Base-by-base conservation (phyloP, 2,113 vertebrate genomes). In the Phrynosoma platyrhinos region DNA sequence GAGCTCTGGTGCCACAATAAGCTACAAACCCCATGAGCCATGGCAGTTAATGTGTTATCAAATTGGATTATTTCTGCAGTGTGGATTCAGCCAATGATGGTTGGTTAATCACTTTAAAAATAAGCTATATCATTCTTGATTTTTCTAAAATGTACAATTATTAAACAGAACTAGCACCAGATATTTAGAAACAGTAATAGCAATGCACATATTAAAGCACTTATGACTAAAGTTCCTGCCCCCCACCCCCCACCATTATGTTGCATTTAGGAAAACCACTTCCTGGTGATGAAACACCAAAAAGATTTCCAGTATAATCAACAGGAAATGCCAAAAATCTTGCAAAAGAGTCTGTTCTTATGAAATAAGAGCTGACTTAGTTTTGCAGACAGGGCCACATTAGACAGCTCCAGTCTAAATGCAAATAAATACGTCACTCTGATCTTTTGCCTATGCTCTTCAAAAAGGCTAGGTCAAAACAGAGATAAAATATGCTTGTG, bases 291-390 rank as follows among this genome's bases (percentile, higher is more conserved):
- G 55, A 71, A 76, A 87, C 76, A 74, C 1, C 18, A 79, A 5
- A 79, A 27, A 30, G 32, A 89, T 58, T 82, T 64, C 85, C 21
- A 90, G n/a, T 55, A 69, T 90, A 42, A 71, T 71, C 40, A 68
- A 87, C 32, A 91, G 52, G 68, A 90, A 52, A 88, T 89, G 40
- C 81, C 87, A 83, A 76, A 89, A 82, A 89, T 72, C 47, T n/a
- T 90, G 82, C 64, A 82, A 18, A 52, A 16, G 79, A 85, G 64
- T 85, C 82, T 86, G 3, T 78, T 93, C 79, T 88, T 92, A 87
- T 74, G 81, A 84, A 84, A 47, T 64, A 85, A 40, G 42, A 72
- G 6, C 79, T 9, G 79, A 40, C 69, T 27, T 90, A 83, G 9
- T 87, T 87, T 89, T 91, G 75, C 36, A 89, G 40, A 82, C 64